Conservation (phyloP, 2,113 vertebrate species). For the Archilochus colubris region DNA sequence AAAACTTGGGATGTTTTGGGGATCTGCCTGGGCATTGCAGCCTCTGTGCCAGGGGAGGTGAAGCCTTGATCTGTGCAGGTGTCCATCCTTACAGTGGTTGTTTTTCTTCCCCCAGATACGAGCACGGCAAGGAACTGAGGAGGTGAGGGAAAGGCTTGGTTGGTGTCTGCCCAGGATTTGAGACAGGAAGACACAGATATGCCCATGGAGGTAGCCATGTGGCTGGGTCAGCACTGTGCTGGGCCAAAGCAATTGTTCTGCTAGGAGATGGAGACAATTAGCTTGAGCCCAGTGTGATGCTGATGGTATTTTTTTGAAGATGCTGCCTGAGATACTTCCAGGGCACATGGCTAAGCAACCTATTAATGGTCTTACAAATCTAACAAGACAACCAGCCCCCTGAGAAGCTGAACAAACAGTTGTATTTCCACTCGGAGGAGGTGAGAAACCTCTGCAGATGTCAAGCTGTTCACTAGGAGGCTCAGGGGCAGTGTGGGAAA, state of each 20-base stretch:
- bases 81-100: background rate
- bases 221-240: background rate
- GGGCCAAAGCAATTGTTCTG: background rate
- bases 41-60: background rate
- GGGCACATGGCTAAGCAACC: background rate
- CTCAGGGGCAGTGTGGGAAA: background rate
- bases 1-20: background rate
- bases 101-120: background rate
- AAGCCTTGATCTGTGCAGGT: background rate
- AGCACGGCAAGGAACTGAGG: background rate
- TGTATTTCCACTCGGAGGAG: slow-evolving; percentile 1
- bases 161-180: background rate
- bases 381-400: slow-evolving; percentile 58
- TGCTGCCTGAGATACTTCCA: slow-evolving; percentile 34
- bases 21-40: accelerated
- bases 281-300: background rate
- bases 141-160: background rate
- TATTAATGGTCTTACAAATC: slow-evolving; percentile 55
- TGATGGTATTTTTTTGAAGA: slow-evolving; percentile 34
- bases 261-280: slow-evolving; percentile 38
- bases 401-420: slow-evolving; percentile 55
- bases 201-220: background rate
- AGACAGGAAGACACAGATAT: background rate
- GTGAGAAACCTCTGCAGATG: slow-evolving; percentile 4
- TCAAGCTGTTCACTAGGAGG: background rate